Evolutionary conservation across 2,113 vertebrate genomes (phyloP).

Genomic region (Gymnarchus niloticus): DNA sequence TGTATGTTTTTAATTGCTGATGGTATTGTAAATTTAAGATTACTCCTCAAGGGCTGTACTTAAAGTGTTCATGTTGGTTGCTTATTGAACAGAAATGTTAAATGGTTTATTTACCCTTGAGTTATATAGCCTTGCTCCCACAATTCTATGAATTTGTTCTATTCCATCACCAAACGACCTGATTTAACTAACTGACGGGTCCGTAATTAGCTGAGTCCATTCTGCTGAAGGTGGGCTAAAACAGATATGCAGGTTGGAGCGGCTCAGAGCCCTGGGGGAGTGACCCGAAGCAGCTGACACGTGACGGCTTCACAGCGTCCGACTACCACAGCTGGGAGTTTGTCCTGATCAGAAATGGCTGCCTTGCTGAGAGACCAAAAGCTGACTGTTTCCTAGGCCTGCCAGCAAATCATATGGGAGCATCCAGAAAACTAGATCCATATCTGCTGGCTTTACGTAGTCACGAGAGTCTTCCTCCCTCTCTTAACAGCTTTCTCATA

Average conservation of each 20-base stretch:
- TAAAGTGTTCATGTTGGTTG: background rate
- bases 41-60: background rate
- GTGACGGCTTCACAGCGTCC: background rate
- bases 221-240: background rate
- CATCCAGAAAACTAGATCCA: background rate
- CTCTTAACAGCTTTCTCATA: slow-evolving; percentile 7
- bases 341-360: background rate
- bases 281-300: background rate
- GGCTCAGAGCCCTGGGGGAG: background rate
- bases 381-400: background rate
- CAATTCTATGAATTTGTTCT: background rate
- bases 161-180: background rate
- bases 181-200: background rate
- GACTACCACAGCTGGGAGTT: background rate
- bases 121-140: background rate
- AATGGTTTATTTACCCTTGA: background rate
- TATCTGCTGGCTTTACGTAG: background rate
- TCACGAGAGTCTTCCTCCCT: background rate
- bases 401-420: background rate
- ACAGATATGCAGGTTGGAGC: background rate
- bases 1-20: too few species aligned
- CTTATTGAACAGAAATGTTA: background rate
- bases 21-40: background rate
- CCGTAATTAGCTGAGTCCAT: too few species aligned
- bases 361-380: background rate